These are phyloP conservation scores for Ruditapes philippinarum DNA, from an alignment of 1,140 invertebrate genomes.

Conservation along the genomic window DNA sequence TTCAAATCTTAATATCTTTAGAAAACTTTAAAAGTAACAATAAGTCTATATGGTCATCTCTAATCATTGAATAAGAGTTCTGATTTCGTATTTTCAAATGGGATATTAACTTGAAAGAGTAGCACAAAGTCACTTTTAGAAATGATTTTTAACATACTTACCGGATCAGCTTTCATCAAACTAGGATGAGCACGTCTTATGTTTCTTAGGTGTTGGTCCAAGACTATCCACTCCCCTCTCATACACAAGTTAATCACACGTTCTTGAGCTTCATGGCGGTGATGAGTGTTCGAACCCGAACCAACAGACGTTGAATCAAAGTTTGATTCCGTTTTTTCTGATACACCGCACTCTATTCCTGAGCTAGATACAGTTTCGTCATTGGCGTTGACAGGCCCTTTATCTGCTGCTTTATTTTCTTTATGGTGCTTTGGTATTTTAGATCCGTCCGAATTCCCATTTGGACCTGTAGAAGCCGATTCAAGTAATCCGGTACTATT, in stretches of 20 bases:
- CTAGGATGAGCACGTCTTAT: constrained; percentile 43
- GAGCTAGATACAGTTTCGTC: constrained; percentile 4
- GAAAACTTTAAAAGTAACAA: too few relatives aligned
- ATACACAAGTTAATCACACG: constrained; percentile 41
- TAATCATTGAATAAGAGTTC: too few relatives aligned
- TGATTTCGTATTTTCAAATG: too few relatives aligned
- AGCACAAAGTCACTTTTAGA: too few relatives aligned
- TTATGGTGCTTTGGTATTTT: background rate
- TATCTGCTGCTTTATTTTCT: background rate
- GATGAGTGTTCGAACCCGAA: constrained; percentile 25
- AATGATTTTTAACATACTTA: too few relatives aligned
- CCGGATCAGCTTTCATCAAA: constrained; percentile 45
- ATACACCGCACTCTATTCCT: background rate
- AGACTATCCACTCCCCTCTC: constrained; percentile 58
- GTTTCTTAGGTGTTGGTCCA: constrained; percentile 57
- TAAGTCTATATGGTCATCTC: too few relatives aligned
- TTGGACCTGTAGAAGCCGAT: background rate
- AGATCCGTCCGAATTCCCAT: too few relatives aligned
- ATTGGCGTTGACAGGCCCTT: background rate
- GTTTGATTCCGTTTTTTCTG: constrained; percentile 40
- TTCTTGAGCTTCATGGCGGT: constrained; percentile 13
- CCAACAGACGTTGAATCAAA: constrained; percentile 24
- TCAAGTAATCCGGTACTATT: background rate
- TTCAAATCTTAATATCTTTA: too few relatives aligned
- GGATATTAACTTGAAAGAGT: too few relatives aligned